These are phyloP conservation scores for Huso huso DNA, from an alignment of 2,797 vertebrate genomes.

Conservation along the genomic window DNA sequence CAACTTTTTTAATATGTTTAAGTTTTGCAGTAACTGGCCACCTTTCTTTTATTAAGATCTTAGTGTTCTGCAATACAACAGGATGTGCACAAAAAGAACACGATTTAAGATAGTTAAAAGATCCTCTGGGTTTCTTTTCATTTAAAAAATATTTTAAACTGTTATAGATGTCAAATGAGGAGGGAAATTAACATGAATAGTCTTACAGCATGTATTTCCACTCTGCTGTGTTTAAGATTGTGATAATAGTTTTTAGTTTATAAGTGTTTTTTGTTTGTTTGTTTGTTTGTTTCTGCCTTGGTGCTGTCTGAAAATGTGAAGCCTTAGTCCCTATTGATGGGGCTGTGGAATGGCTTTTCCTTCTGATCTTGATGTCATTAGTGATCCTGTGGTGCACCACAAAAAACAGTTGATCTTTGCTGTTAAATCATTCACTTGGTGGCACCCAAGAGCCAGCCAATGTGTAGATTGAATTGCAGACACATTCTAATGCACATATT, in stretches of 20 bases:
- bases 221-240: background rate
- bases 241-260: slow-evolving; percentile 35
- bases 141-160: too few relatives aligned
- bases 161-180: background rate
- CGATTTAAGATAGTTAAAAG: too few relatives aligned
- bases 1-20: too few relatives aligned
- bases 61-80: too few relatives aligned
- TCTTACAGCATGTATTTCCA: background rate
- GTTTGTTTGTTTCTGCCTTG: slow-evolving; percentile 29
- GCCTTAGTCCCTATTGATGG: slow-evolving; percentile 46
- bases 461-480: slow-evolving; percentile 61
- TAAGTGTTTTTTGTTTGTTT: background rate
- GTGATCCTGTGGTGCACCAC: background rate
- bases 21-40: too few relatives aligned
- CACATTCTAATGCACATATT: slow-evolving; percentile 79
- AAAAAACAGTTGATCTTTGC: slow-evolving; percentile 29
- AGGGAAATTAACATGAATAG: background rate
- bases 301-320: slow-evolving; percentile 36
- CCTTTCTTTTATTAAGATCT: too few relatives aligned
- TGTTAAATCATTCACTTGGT: slow-evolving; percentile 78
- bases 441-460: slow-evolving; percentile 83
- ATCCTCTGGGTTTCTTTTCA: too few relatives aligned
- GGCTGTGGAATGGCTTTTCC: slow-evolving; percentile 51
- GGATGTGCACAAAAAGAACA: too few relatives aligned
- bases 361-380: slow-evolving; percentile 25